These are phyloP conservation scores for Microctenopoma stevenorrisi DNA, from an alignment of 2,797 vertebrate species.

Conservation along the genomic window DNA sequence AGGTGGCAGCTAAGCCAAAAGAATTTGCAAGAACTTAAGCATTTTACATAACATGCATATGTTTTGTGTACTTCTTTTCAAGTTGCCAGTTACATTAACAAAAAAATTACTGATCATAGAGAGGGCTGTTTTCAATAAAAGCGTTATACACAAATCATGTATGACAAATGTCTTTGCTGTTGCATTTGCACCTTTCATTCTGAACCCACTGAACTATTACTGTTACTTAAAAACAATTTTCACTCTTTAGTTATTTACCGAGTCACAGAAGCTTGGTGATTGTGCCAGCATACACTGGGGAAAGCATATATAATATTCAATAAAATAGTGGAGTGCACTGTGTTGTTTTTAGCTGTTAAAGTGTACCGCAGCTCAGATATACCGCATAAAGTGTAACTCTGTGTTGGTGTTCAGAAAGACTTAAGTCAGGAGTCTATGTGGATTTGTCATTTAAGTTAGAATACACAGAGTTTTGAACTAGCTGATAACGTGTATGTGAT, in stretches of 20 bases:
- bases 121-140: slow-evolving; percentile 67
- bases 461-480: not conserved
- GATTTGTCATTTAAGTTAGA: too few relatives aligned
- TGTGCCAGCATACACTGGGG: not conserved
- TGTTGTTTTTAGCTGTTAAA: not conserved
- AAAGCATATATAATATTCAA: not conserved
- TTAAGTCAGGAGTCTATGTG: too few relatives aligned
- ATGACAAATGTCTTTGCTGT: slow-evolving; percentile 22
- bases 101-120: slow-evolving; percentile 28
- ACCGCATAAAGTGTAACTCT: too few relatives aligned
- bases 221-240: not conserved
- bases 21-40: slow-evolving; percentile 40
- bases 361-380: too few relatives aligned
- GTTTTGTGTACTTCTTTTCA: slow-evolving; percentile 38
- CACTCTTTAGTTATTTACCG: not conserved
- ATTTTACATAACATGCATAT: slow-evolving; percentile 35
- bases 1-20: slow-evolving; percentile 50
- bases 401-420: too few relatives aligned
- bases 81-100: slow-evolving; percentile 36
- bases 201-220: not conserved
- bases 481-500: not conserved
- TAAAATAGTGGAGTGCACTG: not conserved
- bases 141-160: slow-evolving; percentile 39
- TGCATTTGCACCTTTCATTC: slow-evolving; percentile 21
- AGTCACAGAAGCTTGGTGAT: not conserved